phyloP scores from a whole-genome alignment of 2,797 vertebrate genomes.

The Luscinia megarhynchos region DNA sequence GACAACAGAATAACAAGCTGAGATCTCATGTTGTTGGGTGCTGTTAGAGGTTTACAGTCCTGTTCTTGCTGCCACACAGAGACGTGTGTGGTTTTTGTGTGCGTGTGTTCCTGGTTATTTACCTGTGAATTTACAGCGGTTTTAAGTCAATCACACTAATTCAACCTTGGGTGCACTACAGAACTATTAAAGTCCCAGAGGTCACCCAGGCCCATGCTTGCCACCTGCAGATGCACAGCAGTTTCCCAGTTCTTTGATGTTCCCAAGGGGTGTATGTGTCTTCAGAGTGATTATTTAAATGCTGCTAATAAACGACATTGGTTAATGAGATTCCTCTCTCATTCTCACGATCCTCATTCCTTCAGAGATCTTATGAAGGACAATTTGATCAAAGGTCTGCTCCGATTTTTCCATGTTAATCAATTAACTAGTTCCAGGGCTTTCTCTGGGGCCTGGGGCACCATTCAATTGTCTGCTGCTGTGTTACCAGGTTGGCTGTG shows the following conservation, averaged over 20 bases:
- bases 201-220: not conserved
- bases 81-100: not conserved
- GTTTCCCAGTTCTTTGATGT: not conserved
- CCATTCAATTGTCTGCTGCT: not conserved
- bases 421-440: constrained; percentile 9
- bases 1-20: not conserved
- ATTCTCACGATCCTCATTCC: not conserved
- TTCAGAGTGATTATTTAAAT: not conserved
- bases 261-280: not conserved
- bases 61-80: not conserved
- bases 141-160: not conserved
- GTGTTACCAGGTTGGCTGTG: not conserved
- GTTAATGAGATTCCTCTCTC: not conserved
- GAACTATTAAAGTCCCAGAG: not conserved
- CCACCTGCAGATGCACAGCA: not conserved
- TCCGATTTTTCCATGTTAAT: constrained; percentile 9
- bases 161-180: not conserved
- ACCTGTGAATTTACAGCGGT: not conserved
- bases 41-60: not conserved
- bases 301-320: not conserved
- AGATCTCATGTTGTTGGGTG: not conserved
- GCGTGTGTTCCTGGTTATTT: not conserved
- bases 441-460: not conserved
- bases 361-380: not conserved
- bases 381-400: constrained; percentile 14